These are phyloP conservation scores for Urocolius indicus DNA, from an alignment of 2,113 vertebrate genomes.

Conservation along the genomic window DNA sequence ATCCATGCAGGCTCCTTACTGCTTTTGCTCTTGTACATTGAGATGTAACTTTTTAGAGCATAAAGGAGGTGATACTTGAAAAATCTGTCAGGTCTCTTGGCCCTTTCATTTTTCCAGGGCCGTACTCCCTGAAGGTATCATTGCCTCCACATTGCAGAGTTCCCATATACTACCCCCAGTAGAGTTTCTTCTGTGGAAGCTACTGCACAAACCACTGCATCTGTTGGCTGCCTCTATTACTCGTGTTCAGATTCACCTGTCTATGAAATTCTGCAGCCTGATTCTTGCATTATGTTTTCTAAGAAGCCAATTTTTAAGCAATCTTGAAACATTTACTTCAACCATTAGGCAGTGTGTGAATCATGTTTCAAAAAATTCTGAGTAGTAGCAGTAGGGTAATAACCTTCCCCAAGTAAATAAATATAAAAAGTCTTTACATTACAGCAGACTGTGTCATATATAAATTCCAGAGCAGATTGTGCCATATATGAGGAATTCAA, in stretches of 20 bases:
- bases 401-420: accelerated
- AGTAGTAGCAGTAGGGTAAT: background rate
- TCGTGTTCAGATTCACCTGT: background rate
- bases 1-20: background rate
- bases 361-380: background rate
- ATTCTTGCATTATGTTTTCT: background rate
- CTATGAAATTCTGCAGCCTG: background rate
- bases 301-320: background rate
- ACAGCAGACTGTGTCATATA: background rate
- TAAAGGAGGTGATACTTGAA: background rate
- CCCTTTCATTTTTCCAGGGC: background rate
- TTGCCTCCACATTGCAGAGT: background rate
- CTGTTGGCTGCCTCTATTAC: background rate
- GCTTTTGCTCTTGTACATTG: background rate
- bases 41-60: background rate
- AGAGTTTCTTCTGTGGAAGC: background rate
- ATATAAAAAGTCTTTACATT: background rate
- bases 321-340: background rate
- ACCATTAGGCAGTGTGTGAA: background rate
- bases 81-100: background rate
- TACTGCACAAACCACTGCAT: background rate
- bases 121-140: background rate
- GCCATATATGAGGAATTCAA: background rate
- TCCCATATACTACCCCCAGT: background rate
- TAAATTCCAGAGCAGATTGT: background rate